phyloP scores from a whole-genome alignment of 2,797 vertebrate species.

The Gobio occitaniae region DNA sequence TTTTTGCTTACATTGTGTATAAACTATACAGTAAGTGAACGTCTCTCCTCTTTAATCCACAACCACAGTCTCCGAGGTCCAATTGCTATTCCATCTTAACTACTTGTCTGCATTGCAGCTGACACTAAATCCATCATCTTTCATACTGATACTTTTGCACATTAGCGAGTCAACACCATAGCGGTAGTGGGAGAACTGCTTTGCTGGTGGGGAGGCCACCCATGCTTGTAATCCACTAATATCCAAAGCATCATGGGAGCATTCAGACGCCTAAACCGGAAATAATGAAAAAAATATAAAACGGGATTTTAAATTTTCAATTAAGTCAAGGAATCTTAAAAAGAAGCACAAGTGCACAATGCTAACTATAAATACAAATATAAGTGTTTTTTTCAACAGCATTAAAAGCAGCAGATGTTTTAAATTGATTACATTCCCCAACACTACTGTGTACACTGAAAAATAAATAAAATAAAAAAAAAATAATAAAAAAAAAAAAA shows the following conservation, averaged over 20 bases:
- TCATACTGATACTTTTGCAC: constrained; percentile 22
- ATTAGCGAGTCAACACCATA: constrained; percentile 9
- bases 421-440: not conserved
- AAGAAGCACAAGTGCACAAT: not conserved
- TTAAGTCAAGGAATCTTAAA: not conserved
- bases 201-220: not conserved
- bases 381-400: not conserved
- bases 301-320: not conserved
- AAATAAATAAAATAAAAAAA: too few relatives aligned
- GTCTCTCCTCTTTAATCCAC: constrained; percentile 3
- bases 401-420: constrained; percentile 1
- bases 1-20: not conserved
- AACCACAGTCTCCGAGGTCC: not conserved
- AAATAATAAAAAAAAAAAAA: too few relatives aligned
- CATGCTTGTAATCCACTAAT: constrained; percentile 23
- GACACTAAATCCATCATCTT: constrained; percentile 13
- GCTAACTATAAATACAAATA: not conserved
- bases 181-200: not conserved
- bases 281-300: constrained; percentile 3
- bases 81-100: constrained; percentile 18
- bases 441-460: not conserved
- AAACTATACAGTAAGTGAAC: not conserved
- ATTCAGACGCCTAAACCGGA: not conserved
- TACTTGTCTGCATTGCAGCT: not conserved
- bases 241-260: constrained; percentile 1